Evolutionary conservation across 2,113 vertebrate species (phyloP).

Genomic region (Nothoprocta pentlandii): DNA sequence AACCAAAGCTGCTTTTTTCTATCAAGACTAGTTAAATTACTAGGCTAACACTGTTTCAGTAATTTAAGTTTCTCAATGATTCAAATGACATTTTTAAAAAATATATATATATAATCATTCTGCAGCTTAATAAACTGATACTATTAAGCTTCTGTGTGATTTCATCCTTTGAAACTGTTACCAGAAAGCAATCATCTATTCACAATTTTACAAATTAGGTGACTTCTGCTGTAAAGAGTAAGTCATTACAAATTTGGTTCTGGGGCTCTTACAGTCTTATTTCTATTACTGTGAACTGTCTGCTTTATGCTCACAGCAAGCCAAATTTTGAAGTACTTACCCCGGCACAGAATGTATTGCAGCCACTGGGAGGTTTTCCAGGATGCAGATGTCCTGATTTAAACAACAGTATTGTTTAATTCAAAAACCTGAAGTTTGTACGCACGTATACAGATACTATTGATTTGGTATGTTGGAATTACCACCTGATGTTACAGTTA

Average conservation of each 20-base stretch:
- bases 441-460: not conserved
- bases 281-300: not conserved
- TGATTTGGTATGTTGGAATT: not conserved
- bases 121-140: conserved; percentile 56
- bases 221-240: conserved; percentile 37
- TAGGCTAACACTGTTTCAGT: conserved; percentile 35
- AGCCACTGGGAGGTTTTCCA: not conserved
- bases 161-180: conserved; percentile 47
- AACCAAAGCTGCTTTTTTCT: not conserved
- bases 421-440: conserved; percentile 8
- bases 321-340: conserved; percentile 13
- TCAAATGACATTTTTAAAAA: not conserved
- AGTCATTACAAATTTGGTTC: conserved; percentile 47
- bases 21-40: conserved; percentile 30
- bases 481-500: not conserved
- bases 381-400: not conserved
- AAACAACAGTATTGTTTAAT: not conserved
- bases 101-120: not conserved
- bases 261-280: not conserved
- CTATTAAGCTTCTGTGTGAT: conserved; percentile 51
- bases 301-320: conserved; percentile 9
- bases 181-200: conserved; percentile 45
- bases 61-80: not conserved
- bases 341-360: not conserved
- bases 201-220: conserved; percentile 48